Evolutionary conservation across 2,113 vertebrate species (phyloP), one percentile per base, ranked within the genome.

Genomic region (Lates calcarifer): DNA sequence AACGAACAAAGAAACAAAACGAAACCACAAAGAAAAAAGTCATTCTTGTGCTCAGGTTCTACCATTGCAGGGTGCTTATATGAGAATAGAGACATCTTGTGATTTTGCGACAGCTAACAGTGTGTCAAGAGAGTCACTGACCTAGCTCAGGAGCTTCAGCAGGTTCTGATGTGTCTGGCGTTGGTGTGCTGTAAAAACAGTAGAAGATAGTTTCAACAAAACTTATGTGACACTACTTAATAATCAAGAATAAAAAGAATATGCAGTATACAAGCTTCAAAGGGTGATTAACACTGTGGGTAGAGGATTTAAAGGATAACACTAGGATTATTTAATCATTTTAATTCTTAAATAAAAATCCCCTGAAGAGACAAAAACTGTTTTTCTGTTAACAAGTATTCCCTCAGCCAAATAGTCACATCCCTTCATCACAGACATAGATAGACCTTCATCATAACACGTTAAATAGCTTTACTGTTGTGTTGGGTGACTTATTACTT

Each of bases 181-280:
- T 71, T 26, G 77, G 62, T 61, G 69, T 62, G 75, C 92, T 93
- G 79, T 35, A 41, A 69, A 69, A 81, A 65, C 39, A 86, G 22
- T 0, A 77, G 15, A 82, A 18, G 12, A 33, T 12, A 4, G 5
- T 51, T 71, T 62, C 14, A 66, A 28, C 10, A 29, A 15, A 5
- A 7, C 5, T 12, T 1, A 61, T 28, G 9, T 69, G 18, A 28
- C 9, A 12, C 51, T 28, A 53, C 22, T 51, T 24, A 33, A 57
- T 35, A 3, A 60, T 41, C 8, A 28, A 20, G 13, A 41, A 17
- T 9, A 15, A 64, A 49, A 70, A 49, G 4, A 20, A 62, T 3
- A 53, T 1, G 0, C n/a, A 15, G 18, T 51, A 28, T 13, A 28
- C n/a, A 37, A 17, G 12, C 2, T 60, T 22, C 28, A 28, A 6